These are phyloP conservation scores for Hyperoodon ampullatus DNA, from an alignment of 2,113 vertebrate species.

Conservation along the genomic window DNA sequence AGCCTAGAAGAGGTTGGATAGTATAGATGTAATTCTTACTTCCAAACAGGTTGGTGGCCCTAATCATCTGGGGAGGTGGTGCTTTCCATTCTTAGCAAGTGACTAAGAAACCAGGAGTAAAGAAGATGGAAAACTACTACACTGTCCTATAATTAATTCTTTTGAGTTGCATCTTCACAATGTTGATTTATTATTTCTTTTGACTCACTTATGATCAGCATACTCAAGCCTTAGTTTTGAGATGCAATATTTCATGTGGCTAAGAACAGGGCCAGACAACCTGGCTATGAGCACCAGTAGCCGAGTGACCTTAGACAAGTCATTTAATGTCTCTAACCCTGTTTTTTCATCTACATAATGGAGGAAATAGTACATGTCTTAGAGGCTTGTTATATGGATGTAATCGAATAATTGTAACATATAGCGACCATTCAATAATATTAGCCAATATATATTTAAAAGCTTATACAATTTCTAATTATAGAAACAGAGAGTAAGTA, in stretches of 20 bases:
- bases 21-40: not conserved
- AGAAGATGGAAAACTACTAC: not conserved
- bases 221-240: not conserved
- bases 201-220: not conserved
- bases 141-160: not conserved
- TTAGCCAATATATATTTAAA: not conserved
- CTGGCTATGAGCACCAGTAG: not conserved
- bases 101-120: not conserved
- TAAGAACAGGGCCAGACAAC: not conserved
- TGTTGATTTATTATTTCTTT: not conserved
- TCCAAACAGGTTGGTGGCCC: not conserved
- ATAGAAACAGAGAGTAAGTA: not conserved
- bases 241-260: not conserved
- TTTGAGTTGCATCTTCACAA: not conserved
- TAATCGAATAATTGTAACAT: not conserved
- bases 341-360: not conserved
- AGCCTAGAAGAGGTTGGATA: not conserved
- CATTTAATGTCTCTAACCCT: not conserved
- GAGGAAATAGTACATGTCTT: not conserved
- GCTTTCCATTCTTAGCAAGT: not conserved
- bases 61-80: not conserved
- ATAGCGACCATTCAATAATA: not conserved
- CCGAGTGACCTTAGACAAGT: not conserved
- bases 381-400: not conserved
- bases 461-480: not conserved